A percentile compares a stretch with the other conserved stretches of the same genome.
phyloP scores from a whole-genome alignment of 2,797 vertebrate species.

The Syndactyla subalaris region DNA sequence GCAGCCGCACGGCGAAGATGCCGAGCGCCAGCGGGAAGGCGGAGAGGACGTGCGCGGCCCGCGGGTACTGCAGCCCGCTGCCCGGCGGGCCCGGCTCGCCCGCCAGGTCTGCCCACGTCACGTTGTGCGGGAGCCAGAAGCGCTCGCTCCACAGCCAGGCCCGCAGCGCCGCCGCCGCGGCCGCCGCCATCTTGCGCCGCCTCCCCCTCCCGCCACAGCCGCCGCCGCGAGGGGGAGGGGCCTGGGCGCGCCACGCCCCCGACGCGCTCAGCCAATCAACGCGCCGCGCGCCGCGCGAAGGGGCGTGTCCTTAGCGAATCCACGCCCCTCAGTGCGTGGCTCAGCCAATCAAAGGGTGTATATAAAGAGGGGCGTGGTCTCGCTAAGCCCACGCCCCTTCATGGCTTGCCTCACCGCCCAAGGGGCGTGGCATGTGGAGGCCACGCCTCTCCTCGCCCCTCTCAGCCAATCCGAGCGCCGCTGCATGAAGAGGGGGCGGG shows the following conservation, averaged over 20 bases:
- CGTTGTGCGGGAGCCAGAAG: constrained; percentile 94
- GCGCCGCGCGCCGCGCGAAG: no score
- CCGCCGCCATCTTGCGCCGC: constrained; percentile 43
- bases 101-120: constrained; percentile 90
- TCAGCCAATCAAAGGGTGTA: no score
- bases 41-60: constrained; percentile 76
- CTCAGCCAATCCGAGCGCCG: neutral
- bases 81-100: constrained; percentile 72
- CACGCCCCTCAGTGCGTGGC: no score
- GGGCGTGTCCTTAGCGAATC: neutral
- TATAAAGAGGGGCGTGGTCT: no score
- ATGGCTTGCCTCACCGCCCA: no score
- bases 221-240: neutral
- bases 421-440: neutral
- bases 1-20: constrained; percentile 82
- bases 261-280: no score
- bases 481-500: no score
- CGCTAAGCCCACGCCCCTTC: no score
- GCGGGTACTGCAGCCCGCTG: constrained; percentile 53
- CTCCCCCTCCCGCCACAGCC: neutral
- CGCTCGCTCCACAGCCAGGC: constrained; percentile 92
- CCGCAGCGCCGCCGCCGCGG: constrained; percentile 76
- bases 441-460: neutral
- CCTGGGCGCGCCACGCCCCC: neutral
- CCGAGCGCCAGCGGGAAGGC: constrained; percentile 86